Evolutionary conservation across 2,113 vertebrate genomes (phyloP).

Genomic region (Sturnus vulgaris): DNA sequence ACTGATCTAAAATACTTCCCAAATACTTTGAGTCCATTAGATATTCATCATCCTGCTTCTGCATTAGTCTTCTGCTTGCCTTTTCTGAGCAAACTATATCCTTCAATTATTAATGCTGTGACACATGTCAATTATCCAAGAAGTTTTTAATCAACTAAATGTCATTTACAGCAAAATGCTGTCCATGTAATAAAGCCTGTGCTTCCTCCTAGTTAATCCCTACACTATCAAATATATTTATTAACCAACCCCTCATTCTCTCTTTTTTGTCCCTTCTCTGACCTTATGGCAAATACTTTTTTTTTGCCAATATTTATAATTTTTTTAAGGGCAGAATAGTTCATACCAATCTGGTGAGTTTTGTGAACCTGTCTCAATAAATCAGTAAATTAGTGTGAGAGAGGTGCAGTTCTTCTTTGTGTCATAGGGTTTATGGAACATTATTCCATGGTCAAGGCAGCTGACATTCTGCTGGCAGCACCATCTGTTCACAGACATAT

Average conservation of each 20-base stretch:
- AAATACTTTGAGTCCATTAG: not conserved
- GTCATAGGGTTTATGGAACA: not conserved
- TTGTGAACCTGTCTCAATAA: constrained; percentile 16
- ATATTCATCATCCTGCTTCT: not conserved
- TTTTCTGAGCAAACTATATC: not conserved
- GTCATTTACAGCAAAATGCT: not conserved
- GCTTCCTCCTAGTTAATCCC: not conserved
- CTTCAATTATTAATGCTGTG: not conserved
- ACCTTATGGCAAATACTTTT: not conserved
- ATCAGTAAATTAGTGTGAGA: not conserved
- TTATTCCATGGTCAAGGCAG: constrained; percentile 34
- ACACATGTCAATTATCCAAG: not conserved
- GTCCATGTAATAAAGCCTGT: not conserved
- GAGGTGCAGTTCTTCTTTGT: not conserved
- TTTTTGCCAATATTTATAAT: not conserved
- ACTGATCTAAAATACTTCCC: not conserved
- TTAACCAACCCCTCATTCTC: not conserved
- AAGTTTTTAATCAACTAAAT: not conserved
- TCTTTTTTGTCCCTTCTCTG: not conserved
- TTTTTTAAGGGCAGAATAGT: not conserved
- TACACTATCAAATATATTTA: not conserved
- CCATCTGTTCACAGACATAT: constrained; percentile 39
- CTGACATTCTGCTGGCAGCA: not conserved
- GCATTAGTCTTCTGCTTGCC: not conserved
- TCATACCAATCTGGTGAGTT: not conserved